Conservation (phyloP, 1,140 invertebrate genomes). For the Dolichoris vasculosae region DNA sequence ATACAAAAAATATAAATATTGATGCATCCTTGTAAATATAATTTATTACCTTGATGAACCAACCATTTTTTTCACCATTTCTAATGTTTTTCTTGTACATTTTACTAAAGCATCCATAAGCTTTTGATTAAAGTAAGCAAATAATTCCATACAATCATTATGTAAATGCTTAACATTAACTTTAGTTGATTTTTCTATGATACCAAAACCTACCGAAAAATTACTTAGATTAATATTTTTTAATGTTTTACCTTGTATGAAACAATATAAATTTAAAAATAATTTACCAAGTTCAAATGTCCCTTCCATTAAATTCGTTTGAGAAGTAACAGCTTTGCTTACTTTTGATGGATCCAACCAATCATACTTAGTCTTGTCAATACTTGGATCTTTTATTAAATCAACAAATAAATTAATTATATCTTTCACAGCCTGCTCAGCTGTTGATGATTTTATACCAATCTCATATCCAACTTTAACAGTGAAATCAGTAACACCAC, state of each 20-base stretch:
- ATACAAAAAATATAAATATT: not conserved
- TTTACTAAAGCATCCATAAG: slow-evolving; percentile 81
- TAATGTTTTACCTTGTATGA: not conserved
- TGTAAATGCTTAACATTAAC: slow-evolving; percentile 78
- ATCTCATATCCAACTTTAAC: slow-evolving; percentile 68
- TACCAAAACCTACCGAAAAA: slow-evolving; percentile 74
- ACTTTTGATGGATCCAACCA: slow-evolving; percentile 80
- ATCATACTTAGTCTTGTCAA: slow-evolving; percentile 77
- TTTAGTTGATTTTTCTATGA: slow-evolving; percentile 76
- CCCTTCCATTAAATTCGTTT: slow-evolving; percentile 76
- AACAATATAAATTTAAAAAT: not conserved
- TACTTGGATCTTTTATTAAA: slow-evolving; percentile 74
- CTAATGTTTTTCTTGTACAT: slow-evolving; percentile 81
- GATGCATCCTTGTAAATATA: not conserved
- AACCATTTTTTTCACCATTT: slow-evolving; percentile 78
- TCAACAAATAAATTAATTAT: slow-evolving; percentile 83
- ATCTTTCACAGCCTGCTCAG: slow-evolving; percentile 80
- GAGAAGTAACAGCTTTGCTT: slow-evolving; percentile 75
- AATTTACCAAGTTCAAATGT: slow-evolving; percentile 47
- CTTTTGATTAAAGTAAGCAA: slow-evolving; percentile 83
- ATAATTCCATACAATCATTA: slow-evolving; percentile 84
- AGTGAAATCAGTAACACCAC: slow-evolving; percentile 77
- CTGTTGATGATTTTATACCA: slow-evolving; percentile 77
- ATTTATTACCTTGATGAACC: slow-evolving; percentile 73
- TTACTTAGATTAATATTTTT: not conserved